Conservation (phyloP, 2,888 invertebrate species). For the Cryptophagus acutangulus region DNA sequence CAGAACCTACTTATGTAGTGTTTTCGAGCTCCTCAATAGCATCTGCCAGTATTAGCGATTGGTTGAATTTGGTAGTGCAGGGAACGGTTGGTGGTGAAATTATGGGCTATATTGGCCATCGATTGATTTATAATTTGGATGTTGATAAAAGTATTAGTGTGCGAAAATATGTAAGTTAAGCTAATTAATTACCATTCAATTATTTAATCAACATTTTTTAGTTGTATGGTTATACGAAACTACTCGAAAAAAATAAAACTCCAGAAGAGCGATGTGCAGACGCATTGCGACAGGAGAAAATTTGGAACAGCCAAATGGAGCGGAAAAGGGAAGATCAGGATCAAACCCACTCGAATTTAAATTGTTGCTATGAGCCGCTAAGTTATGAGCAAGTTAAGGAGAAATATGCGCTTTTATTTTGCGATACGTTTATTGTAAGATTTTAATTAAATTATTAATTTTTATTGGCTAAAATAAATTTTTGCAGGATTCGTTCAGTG, state of each 20-base stretch:
- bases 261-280: slow-evolving; percentile 24
- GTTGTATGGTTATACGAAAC: slow-evolving; percentile 33
- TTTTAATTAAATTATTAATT: neutral
- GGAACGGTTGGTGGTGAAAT: slow-evolving; percentile 53
- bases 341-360: slow-evolving; percentile 1
- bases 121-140: slow-evolving; percentile 40
- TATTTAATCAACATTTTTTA: slow-evolving; percentile 28
- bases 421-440: slow-evolving; percentile 39
- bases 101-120: slow-evolving; percentile 47
- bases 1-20: slow-evolving; percentile 36
- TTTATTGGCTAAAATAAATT: neutral
- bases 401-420: slow-evolving; percentile 51
- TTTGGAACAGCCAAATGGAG: slow-evolving; percentile 16
- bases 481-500: slow-evolving; percentile 21
- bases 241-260: slow-evolving; percentile 30
- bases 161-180: slow-evolving; percentile 35
- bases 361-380: slow-evolving; percentile 42
- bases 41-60: slow-evolving; percentile 49
- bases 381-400: slow-evolving; percentile 49
- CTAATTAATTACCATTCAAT: neutral
- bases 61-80: slow-evolving; percentile 51
- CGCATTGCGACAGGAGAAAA: slow-evolving; percentile 18
- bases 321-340: slow-evolving; percentile 9
- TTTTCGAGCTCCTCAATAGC: slow-evolving; percentile 44
- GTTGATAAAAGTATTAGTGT: slow-evolving; percentile 36